Percentiles rank a stretch among this genome's conserved stretches.
Evolutionary conservation across 2,113 vertebrate species (phyloP).

Genomic region (Alethe diademata): DNA sequence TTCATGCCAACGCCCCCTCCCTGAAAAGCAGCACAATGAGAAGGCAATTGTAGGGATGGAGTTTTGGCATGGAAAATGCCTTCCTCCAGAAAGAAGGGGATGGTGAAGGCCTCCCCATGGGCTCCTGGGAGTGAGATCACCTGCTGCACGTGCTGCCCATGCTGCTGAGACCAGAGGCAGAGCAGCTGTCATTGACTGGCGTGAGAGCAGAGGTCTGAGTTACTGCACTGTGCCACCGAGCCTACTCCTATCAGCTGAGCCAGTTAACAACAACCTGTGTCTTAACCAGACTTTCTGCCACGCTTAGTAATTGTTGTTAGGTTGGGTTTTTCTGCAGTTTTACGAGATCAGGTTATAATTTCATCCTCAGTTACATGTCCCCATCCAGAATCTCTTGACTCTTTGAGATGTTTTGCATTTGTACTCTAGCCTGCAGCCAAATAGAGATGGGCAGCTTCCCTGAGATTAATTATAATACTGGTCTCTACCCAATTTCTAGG

Average conservation of each 20-base stretch:
- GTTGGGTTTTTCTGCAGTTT: neutral
- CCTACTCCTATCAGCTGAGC: neutral
- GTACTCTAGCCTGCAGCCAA: neutral
- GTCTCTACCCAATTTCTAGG: neutral
- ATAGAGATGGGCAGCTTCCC: neutral
- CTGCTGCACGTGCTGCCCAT: neutral
- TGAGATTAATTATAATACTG: neutral
- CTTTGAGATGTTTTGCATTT: neutral
- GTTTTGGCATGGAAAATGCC: neutral
- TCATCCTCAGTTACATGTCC: neutral
- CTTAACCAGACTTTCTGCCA: neutral
- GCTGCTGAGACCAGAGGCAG: neutral
- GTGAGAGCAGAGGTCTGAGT: neutral
- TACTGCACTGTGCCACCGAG: neutral
- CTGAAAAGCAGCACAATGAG: neutral
- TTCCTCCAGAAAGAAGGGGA: neutral
- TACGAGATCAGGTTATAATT: neutral
- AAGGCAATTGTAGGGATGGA: accelerated
- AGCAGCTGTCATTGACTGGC: neutral
- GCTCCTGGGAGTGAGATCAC: neutral
- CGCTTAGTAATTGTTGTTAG: neutral
- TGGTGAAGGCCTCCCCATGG: accelerated
- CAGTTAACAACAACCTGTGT: neutral
- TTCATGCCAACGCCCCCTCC: accelerated
- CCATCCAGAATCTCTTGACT: neutral